phyloP scores from a whole-genome alignment of 2,113 vertebrate genomes.

The Lagopus muta region DNA sequence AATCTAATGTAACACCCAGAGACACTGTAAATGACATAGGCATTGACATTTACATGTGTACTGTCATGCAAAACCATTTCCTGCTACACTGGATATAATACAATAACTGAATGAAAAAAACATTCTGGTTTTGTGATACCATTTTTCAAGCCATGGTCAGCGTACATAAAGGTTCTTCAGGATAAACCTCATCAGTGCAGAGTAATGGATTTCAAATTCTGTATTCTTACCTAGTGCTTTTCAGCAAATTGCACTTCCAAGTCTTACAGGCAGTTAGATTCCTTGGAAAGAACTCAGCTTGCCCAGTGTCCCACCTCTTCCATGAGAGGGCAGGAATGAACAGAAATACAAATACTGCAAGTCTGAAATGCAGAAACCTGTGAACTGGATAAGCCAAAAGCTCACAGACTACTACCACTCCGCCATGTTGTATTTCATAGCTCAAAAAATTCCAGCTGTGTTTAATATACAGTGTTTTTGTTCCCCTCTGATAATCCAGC shows the following conservation, averaged over 20 bases:
- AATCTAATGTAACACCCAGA: constrained; percentile 73
- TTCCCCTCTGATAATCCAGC: background rate
- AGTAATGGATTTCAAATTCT: constrained; percentile 67
- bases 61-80: constrained; percentile 87
- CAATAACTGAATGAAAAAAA: constrained; percentile 68
- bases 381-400: background rate
- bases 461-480: constrained; percentile 39
- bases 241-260: constrained; percentile 62
- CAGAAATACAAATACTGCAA: constrained; percentile 31
- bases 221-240: constrained; percentile 54
- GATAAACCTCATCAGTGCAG: constrained; percentile 64
- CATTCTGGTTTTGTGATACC: constrained; percentile 68
- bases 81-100: constrained; percentile 81
- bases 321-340: constrained; percentile 15
- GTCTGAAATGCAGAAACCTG: constrained; percentile 50
- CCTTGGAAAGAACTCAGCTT: constrained; percentile 35
- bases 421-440: background rate
- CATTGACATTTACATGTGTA: constrained; percentile 91
- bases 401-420: constrained; percentile 11
- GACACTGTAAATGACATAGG: constrained; percentile 82
- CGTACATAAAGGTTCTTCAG: constrained; percentile 71
- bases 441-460: background rate
- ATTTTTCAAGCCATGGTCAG: constrained; percentile 75
- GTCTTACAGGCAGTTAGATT: constrained; percentile 28
- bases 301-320: constrained; percentile 6